Base-by-base conservation (phyloP, 1,140 invertebrate genomes). In the Aethina tumida region DNA sequence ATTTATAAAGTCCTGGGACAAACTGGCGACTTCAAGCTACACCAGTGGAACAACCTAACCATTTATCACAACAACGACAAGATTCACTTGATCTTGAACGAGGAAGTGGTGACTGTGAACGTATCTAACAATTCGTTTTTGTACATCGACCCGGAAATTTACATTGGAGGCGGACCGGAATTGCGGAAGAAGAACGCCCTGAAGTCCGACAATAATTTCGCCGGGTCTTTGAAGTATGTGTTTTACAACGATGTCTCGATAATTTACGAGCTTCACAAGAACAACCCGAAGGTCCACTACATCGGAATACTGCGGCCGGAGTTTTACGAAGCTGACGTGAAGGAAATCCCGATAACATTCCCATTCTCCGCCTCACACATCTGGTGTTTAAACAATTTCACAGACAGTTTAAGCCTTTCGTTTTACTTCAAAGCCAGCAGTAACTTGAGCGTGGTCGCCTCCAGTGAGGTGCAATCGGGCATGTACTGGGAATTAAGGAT, bases 211-310 rank as follows among this genome's bases (percentile, higher is more conserved):
- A 84, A 84, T 56, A 83, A 84, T 65, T 78, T 77, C 53, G 81
- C 81, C 53, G 90, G 90, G 8, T 88, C 84, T 46, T 58, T 95
- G 1, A 89, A 91, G 52, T 90, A 91, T 60, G 85, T 93, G 13
- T 94, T 91, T 59, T 90, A 88, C 57, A 93, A 94, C 59, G 86
- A 90, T 49, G 77, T 89, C 10, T 91, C 87, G 1, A 86, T 95
- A 36, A 68, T 95, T 26, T 91, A 91, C 55, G 84, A 90, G 55
- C 61, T 95, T 33, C 80, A 84, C 45, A 75, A 80, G 45, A 75
- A 75, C 38, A 83, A 84, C 62, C 78, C 80, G 12, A 89, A 88
- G 70, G 81, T 88, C n/a, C 60, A 62, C 42, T 63, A 65, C 25
- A 60, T 64, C 33, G 76, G 88, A 10, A 79, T 89, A 1, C 59